A percentile compares a stretch with the other conserved stretches of the same genome.
Evolutionary conservation across 2,888 invertebrate species (phyloP).

Genomic region (Bombylius major): DNA sequence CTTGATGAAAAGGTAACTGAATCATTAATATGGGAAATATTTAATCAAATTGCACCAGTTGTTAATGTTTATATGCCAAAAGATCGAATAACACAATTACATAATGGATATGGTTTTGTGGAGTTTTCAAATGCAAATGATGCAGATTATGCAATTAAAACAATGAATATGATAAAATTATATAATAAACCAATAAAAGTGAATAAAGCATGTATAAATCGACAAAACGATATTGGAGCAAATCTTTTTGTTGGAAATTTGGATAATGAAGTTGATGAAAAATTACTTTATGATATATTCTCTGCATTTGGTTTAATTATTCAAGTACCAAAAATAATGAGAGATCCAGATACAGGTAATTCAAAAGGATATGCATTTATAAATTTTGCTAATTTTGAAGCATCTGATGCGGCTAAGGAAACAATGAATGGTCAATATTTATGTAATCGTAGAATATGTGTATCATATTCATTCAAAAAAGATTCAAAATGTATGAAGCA

Average conservation of each 20-base stretch:
- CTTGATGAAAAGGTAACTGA: conserved; percentile 97
- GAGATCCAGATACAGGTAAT: conserved; percentile 97
- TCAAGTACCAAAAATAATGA: conserved; percentile 98
- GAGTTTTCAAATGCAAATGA: conserved; percentile 99
- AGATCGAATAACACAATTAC: conserved; percentile 94
- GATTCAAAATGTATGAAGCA: conserved; percentile 98
- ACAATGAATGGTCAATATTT: conserved; percentile 99
- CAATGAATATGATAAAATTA: conserved; percentile 99
- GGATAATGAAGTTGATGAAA: conserved; percentile 98
- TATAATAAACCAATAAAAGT: conserved; percentile 98
- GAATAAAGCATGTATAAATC: conserved; percentile 98
- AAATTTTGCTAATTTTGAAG: conserved; percentile 98
- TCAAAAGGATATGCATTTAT: conserved; percentile 99
- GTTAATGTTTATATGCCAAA: conserved; percentile 99
- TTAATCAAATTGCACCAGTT: conserved; percentile 97
- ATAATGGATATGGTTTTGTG: conserved; percentile 98
- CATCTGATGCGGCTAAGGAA: conserved; percentile 97
- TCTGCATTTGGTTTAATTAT: conserved; percentile 98
- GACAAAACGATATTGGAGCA: conserved; percentile 98
- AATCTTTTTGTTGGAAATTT: conserved; percentile 99
- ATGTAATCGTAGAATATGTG: conserved; percentile 95
- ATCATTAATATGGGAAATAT: conserved; percentile 94
- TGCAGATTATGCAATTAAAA: conserved; percentile 98
- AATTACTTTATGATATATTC: conserved; percentile 95
- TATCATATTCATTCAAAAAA: conserved; percentile 98